A percentile compares a stretch with the other conserved stretches of the same genome.
Conservation (phyloP, 2,113 vertebrate genomes). For the Seriola aureovittata region DNA sequence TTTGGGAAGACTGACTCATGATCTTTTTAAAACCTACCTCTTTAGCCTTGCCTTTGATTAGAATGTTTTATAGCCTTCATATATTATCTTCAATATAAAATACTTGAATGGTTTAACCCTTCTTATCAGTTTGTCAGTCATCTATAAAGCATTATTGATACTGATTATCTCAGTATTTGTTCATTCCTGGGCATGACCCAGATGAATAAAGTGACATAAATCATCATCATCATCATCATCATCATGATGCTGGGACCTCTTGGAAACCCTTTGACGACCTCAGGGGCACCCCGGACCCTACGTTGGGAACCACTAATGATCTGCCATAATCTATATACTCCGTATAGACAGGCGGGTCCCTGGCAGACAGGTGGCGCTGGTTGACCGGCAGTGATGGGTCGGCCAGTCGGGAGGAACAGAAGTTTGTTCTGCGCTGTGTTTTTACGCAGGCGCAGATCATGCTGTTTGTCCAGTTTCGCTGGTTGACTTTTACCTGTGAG, state of each 20-base stretch:
- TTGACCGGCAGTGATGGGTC: constrained; percentile 51
- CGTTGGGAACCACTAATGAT: constrained; percentile 13
- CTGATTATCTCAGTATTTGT: not conserved
- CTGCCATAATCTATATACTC: not conserved
- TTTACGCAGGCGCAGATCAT: constrained; percentile 84
- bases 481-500: constrained; percentile 86
- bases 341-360: not conserved
- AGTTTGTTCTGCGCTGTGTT: constrained; percentile 81
- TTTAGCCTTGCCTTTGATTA: too few relatives aligned
- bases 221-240: not conserved
- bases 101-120: too few relatives aligned
- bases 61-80: too few relatives aligned
- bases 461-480: constrained; percentile 87
- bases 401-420: constrained; percentile 64
- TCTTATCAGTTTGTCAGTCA: too few relatives aligned
- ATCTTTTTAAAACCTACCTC: too few relatives aligned
- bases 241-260: not conserved
- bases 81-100: too few relatives aligned
- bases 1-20: too few relatives aligned
- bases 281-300: constrained; percentile 12
- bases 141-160: too few relatives aligned
- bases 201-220: not conserved
- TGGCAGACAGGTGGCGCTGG: constrained; percentile 83
- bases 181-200: not conserved
- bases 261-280: constrained; percentile 9